Base-by-base conservation (phyloP, 1,140 invertebrate species). In the Pogonus chalceus region DNA sequence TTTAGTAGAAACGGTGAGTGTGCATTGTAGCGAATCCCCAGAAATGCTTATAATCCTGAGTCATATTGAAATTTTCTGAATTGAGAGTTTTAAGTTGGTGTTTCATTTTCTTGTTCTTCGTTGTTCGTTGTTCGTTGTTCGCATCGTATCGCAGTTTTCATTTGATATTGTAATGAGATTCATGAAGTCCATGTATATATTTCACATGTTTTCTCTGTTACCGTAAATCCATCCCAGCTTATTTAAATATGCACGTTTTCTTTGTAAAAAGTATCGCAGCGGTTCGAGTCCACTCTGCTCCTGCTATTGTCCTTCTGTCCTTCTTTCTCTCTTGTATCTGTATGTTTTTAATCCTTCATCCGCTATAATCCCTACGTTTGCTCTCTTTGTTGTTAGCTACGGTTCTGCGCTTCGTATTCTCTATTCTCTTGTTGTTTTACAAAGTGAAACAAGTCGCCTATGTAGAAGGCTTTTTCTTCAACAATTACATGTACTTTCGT, bases 121-220 rank as follows among this genome's bases (percentile, higher is more conserved):
- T 18, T 18, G 18, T 43, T 4, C 37, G 26, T 4, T 14, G 26
- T n/a, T n/a, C n/a, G n/a, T n/a, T n/a, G n/a, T n/a, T n/a, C n/a
- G n/a, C n/a, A n/a, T n/a, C n/a, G n/a, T n/a, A n/a, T n/a, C n/a
- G 26, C 37, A 43, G 37, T 43, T 43, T 43, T 43, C 37, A 43
- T 43, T 43, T 43, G 37, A 43, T 43, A 43, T 43, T 43, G 37
- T 43, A 43, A 43, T 43, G 37, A 43, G 37, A 43, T 43, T 43
- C 37, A 43, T 43, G 37, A 43, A 43, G 9, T 16, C 18, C 37
- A 16, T 43, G 37, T 43, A 43, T 43, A 43, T 43, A 43, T 43
- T 43, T 43, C 37, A 43, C 37, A 43, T 43, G 37, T 43, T 43
- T 43, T 16, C 37, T 43, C 18, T 43, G 18, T 18, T 18, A 9